These are phyloP conservation scores for Chlorospingus flavigularis DNA, from an alignment of 2,797 vertebrate genomes.

Conservation along the genomic window DNA sequence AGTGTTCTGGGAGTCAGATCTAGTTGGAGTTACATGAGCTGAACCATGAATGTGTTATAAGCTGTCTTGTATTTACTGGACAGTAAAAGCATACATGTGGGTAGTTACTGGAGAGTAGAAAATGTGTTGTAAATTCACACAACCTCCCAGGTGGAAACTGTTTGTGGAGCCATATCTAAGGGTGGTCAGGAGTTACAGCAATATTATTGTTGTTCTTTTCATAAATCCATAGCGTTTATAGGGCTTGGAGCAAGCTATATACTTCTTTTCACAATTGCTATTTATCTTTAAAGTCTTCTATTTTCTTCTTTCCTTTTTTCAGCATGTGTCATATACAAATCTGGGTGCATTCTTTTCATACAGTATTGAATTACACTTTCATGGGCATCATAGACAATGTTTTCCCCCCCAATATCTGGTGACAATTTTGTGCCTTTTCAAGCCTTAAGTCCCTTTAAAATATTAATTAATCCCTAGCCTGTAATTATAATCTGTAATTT, in stretches of 20 bases:
- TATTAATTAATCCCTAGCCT: neutral
- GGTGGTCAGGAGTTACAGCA: neutral
- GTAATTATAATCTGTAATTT: neutral
- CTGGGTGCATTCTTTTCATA: neutral
- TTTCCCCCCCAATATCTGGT: neutral
- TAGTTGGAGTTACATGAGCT: neutral
- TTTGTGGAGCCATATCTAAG: neutral
- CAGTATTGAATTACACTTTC: neutral
- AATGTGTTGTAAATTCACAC: neutral
- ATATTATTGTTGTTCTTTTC: neutral
- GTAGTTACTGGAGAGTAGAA: neutral
- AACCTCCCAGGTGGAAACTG: neutral
- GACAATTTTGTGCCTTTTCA: neutral
- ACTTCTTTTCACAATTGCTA: neutral
- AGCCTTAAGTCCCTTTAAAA: neutral
- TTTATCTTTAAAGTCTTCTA: neutral
- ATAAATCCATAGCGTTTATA: neutral
- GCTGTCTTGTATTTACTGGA: neutral
- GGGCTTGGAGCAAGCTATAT: neutral
- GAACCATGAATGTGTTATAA: neutral
- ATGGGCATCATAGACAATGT: neutral
- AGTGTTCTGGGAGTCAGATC: slow-evolving; percentile 34
- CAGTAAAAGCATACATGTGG: neutral
- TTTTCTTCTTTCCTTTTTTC: neutral
- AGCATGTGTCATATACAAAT: neutral